Percentiles rank a stretch among this genome's conserved stretches.
phyloP scores from a whole-genome alignment of 2,888 invertebrate species.

The Aleiodes alternator region DNA sequence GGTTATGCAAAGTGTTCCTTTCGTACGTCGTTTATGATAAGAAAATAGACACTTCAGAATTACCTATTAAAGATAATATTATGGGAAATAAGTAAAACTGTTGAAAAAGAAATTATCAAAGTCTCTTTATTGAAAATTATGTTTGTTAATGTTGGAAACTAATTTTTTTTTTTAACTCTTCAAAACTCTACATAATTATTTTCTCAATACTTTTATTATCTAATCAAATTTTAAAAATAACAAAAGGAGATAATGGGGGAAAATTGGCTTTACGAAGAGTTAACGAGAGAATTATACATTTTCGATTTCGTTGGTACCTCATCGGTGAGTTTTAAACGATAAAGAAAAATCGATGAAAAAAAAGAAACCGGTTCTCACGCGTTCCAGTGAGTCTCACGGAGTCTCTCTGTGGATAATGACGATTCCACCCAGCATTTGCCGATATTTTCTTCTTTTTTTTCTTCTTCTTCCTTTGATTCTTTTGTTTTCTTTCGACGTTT shows the following conservation, averaged over 20 bases:
- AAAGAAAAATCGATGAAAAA: slow-evolving; percentile 9
- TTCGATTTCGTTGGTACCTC: neutral
- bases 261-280: slow-evolving; percentile 15
- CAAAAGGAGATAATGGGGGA: neutral
- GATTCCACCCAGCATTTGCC: neutral
- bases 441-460: neutral
- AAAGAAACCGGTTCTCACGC: slow-evolving; percentile 42
- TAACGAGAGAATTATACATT: slow-evolving; percentile 28
- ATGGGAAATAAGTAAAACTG: neutral
- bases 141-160: no score
- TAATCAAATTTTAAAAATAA: neutral
- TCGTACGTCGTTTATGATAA: slow-evolving; percentile 41
- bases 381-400: slow-evolving; percentile 31
- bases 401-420: slow-evolving; percentile 30
- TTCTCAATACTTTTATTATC: neutral
- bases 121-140: slow-evolving; percentile 11
- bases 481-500: neutral
- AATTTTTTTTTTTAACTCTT: no score
- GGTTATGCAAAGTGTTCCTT: slow-evolving; percentile 38
- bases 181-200: no score
- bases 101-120: neutral
- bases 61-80: slow-evolving; percentile 22
- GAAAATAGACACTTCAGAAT: slow-evolving; percentile 6
- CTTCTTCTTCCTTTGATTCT: neutral
- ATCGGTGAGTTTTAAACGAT: neutral